Evolutionary conservation across 2,888 invertebrate genomes (phyloP).

Genomic region (Junonia oenone): DNA sequence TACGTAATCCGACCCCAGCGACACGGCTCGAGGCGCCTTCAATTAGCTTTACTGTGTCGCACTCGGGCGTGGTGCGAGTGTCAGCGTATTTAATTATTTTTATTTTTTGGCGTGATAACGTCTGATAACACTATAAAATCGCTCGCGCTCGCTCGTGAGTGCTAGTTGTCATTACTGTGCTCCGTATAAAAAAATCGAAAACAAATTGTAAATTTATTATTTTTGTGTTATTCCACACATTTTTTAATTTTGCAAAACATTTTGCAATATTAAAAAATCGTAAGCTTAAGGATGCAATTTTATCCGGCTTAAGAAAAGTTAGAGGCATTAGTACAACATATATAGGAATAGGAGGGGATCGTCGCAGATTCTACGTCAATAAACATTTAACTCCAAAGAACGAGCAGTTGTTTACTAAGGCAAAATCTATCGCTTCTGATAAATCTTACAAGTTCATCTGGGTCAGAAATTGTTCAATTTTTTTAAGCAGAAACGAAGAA

Average conservation of each 20-base stretch:
- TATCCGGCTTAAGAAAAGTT: not conserved
- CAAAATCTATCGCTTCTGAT: not conserved
- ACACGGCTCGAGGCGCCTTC: constrained; percentile 42
- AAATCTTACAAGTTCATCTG: not conserved
- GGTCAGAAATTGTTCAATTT: not conserved
- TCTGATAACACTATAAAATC: no score
- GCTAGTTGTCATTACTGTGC: no score
- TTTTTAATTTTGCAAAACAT: no score
- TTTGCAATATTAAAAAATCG: not conserved
- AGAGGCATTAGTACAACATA: not conserved
- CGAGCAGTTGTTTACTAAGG: not conserved
- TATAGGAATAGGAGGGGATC: not conserved
- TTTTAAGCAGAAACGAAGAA: not conserved
- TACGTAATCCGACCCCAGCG: constrained; percentile 49
- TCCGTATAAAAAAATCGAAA: no score
- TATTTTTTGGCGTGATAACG: no score
- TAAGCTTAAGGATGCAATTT: not conserved
- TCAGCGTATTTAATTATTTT: not conserved
- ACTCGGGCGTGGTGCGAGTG: constrained; percentile 14
- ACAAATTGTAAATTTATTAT: no score
- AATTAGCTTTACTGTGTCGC: constrained; percentile 43
- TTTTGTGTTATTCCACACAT: no score
- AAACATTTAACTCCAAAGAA: not conserved
- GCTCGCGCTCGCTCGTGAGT: no score
- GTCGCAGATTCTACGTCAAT: not conserved